phyloP scores from a whole-genome alignment of 2,797 vertebrate species.

The Loris lydekkerianus region DNA sequence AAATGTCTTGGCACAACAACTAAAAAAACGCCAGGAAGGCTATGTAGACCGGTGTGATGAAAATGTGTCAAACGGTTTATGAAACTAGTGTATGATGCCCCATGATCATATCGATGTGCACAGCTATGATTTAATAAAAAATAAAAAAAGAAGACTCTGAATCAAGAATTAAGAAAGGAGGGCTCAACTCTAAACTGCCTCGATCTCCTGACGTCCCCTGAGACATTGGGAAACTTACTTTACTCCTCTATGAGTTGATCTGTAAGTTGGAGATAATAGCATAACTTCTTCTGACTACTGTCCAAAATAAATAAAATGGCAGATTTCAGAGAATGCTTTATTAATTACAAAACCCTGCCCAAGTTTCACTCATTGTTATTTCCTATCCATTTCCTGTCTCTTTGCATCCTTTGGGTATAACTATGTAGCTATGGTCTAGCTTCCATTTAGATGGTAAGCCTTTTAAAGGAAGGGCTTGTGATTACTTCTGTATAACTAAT shows the following conservation, averaged over 20 bases:
- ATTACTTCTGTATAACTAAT: not conserved
- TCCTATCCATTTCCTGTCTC: not conserved
- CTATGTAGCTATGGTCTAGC: not conserved
- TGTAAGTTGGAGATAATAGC: not conserved
- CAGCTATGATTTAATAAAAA: too few species aligned
- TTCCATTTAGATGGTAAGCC: not conserved
- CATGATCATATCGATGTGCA: too few species aligned
- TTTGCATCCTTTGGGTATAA: not conserved
- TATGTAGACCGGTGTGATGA: too few species aligned
- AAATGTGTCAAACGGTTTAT: too few species aligned
- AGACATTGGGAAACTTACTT: not conserved
- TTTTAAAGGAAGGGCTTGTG: not conserved
- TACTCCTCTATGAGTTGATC: not conserved
- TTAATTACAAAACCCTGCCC: not conserved
- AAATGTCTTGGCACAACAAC: too few species aligned
- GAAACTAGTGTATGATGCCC: too few species aligned
- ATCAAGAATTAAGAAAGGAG: not conserved
- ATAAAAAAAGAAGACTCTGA: not conserved
- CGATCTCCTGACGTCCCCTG: not conserved
- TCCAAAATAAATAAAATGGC: not conserved
- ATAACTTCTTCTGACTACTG: not conserved
- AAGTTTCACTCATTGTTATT: not conserved
- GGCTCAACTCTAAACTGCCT: not conserved
- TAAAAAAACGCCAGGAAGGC: too few species aligned
- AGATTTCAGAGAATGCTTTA: constrained; percentile 11